phyloP scores from a whole-genome alignment of 2,888 invertebrate genomes.

The Theretra japonica region DNA sequence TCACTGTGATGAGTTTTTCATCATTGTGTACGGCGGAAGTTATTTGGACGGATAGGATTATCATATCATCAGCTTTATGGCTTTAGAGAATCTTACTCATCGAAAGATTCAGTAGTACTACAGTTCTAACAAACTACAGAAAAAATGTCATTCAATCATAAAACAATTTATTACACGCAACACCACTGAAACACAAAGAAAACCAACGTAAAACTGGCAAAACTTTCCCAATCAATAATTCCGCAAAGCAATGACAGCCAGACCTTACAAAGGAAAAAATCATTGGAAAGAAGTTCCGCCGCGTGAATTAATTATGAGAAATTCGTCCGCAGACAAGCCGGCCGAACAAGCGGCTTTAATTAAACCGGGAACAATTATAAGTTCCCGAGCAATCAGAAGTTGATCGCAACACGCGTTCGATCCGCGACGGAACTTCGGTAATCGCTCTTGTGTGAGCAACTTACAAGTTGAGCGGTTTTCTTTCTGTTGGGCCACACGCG shows the following conservation, averaged over 20 bases:
- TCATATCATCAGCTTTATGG: too few relatives aligned
- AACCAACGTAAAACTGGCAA: not conserved
- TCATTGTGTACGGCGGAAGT: too few relatives aligned
- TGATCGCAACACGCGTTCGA: conserved; percentile 23
- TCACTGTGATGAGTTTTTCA: too few relatives aligned
- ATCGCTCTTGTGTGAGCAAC: conserved; percentile 2
- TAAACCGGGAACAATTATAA: conserved; percentile 45
- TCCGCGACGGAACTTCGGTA: not conserved
- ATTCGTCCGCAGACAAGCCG: conserved; percentile 28
- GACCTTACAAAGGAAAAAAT: not conserved
- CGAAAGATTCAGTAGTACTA: too few relatives aligned
- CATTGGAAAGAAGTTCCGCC: not conserved
- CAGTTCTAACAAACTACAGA: too few relatives aligned
- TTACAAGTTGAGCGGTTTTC: not conserved
- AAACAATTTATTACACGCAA: not conserved
- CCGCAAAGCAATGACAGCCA: conserved; percentile 1
- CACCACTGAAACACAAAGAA: not conserved
- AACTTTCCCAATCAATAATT: conserved; percentile 17
- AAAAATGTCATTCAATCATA: too few relatives aligned
- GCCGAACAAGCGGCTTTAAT: conserved; percentile 41
- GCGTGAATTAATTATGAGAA: conserved; percentile 23
- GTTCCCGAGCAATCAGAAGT: conserved; percentile 42
- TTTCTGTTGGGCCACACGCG: not conserved
- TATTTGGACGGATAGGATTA: too few relatives aligned
- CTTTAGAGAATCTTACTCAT: too few relatives aligned